Conservation (phyloP, 2,113 vertebrate species). For the Spheniscus mendiculus region DNA sequence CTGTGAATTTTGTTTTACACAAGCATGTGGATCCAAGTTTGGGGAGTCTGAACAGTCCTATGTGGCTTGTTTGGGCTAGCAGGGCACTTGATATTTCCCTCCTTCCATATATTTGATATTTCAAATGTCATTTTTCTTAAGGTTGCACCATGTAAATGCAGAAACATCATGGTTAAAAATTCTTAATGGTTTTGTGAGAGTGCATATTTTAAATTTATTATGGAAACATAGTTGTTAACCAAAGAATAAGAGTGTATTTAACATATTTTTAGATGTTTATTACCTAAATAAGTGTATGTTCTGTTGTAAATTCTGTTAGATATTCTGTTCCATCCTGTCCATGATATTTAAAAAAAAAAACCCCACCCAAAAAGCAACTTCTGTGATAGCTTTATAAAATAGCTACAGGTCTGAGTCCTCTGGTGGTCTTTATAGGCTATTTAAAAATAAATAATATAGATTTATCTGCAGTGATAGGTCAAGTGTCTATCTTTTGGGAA, state of each 20-base stretch:
- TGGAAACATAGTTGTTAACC: neutral
- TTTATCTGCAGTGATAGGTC: neutral
- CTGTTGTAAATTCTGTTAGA: neutral
- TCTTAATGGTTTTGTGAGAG: neutral
- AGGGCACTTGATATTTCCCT: neutral
- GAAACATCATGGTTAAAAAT: neutral
- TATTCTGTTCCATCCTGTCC: neutral
- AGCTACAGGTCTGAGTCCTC: neutral
- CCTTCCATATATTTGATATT: neutral
- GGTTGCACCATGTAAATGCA: neutral
- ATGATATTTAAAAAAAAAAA: neutral
- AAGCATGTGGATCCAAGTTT: neutral
- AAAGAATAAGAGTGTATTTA: neutral
- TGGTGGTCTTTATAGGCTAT: neutral
- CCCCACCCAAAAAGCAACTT: neutral
- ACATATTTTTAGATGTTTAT: neutral
- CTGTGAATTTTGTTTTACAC: neutral
- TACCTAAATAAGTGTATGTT: neutral
- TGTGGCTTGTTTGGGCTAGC: neutral
- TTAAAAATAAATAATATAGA: neutral
- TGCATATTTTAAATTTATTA: neutral
- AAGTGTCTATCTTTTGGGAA: neutral
- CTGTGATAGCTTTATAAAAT: neutral
- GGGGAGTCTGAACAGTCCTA: neutral
- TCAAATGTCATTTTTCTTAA: neutral